These are phyloP conservation scores for Heteromormyrus szaboi DNA, from an alignment of 2,797 vertebrate genomes.

Conservation along the genomic window DNA sequence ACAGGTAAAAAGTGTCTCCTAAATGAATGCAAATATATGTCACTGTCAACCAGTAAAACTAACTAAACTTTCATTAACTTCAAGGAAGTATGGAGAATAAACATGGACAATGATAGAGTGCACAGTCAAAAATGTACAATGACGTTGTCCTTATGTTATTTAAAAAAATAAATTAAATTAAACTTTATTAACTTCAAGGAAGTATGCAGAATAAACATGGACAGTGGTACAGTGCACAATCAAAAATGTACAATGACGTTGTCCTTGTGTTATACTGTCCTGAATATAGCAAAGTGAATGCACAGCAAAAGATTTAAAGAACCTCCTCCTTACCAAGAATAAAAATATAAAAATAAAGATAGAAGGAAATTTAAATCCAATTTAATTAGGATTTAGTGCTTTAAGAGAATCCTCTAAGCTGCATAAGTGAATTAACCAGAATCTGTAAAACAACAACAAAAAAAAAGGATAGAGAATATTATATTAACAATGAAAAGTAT, in stretches of 20 bases:
- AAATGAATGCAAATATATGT: neutral
- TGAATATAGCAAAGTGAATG: neutral
- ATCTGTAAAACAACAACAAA: neutral
- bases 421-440: constrained; percentile 20
- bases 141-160: neutral
- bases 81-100: neutral
- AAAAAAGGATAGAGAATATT: neutral
- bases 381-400: constrained; percentile 11
- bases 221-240: neutral
- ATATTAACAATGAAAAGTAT: neutral
- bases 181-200: neutral
- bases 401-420: constrained; percentile 10
- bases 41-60: neutral
- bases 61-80: neutral
- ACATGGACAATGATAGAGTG: neutral
- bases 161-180: neutral
- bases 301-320: neutral
- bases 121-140: neutral
- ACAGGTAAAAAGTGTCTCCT: neutral
- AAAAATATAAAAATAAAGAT: neutral
- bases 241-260: neutral
- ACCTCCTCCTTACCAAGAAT: neutral
- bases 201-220: neutral
- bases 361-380: neutral
- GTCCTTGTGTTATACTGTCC: neutral